Evolutionary conservation across 2,113 vertebrate genomes (phyloP).

Genomic region (Hystrix cristata): DNA sequence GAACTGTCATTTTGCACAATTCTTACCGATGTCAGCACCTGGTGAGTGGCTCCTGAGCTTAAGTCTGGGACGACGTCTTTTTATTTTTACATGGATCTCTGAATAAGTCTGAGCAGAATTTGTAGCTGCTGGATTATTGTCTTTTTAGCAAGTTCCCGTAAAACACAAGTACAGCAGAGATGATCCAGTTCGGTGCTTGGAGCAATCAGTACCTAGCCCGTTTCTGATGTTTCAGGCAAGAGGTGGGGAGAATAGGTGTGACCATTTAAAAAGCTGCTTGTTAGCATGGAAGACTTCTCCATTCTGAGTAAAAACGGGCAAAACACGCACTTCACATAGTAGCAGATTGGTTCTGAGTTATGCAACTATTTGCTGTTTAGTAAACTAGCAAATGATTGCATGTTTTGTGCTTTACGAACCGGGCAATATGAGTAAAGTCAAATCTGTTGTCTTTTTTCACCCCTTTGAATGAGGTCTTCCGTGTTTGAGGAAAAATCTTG

Average conservation of each 20-base stretch:
- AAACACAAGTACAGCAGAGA: slow-evolving; percentile 72
- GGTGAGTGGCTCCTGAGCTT: slow-evolving; percentile 72
- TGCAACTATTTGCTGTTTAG: slow-evolving; percentile 68
- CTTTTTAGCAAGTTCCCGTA: slow-evolving; percentile 76
- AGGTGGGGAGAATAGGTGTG: slow-evolving; percentile 52
- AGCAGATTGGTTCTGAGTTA: slow-evolving; percentile 78
- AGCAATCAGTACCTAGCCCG: neutral
- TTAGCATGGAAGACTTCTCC: slow-evolving; percentile 84
- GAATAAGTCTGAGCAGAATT: slow-evolving; percentile 77
- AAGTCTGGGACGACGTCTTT: slow-evolving; percentile 74
- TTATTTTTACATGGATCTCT: slow-evolving; percentile 74
- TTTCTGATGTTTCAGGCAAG: slow-evolving; percentile 66
- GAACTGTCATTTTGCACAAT: slow-evolving; percentile 89
- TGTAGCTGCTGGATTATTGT: slow-evolving; percentile 77
- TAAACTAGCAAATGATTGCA: slow-evolving; percentile 81
- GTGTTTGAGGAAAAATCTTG: slow-evolving; percentile 93
- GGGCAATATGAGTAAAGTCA: slow-evolving; percentile 80
- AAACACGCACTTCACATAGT: slow-evolving; percentile 78
- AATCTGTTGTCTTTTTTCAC: slow-evolving; percentile 63
- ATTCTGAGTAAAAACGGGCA: slow-evolving; percentile 61
- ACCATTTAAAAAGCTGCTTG: slow-evolving; percentile 86
- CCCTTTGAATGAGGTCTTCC: slow-evolving; percentile 90
- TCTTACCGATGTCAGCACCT: slow-evolving; percentile 82
- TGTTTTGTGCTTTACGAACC: slow-evolving; percentile 73
- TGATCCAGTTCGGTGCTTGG: slow-evolving; percentile 25